Evolutionary conservation across 2,888 invertebrate genomes (phyloP), one percentile per base, ranked within the genome.

Genomic region (Clivina fossor): DNA sequence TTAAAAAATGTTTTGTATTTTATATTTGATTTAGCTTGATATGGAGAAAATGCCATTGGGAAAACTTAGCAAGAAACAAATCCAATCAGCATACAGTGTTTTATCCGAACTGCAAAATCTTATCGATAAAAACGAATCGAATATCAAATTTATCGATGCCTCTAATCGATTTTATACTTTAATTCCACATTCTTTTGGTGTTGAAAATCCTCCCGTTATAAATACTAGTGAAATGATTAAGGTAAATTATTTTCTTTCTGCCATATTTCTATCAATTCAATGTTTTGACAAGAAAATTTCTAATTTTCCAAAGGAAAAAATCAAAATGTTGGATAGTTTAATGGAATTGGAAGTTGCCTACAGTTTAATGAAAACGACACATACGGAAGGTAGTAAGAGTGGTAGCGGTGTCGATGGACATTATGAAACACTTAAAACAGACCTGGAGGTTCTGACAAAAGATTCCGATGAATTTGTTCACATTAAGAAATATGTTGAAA

Each of bases 31-130:
- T 65, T 62, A 82, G 78, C 78, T 99, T 63, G 98, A 99, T 72
- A 83, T 91, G 65, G 93, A 95, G 60, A 97, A 98, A 76, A 97
- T 99, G 98, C 99, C 99, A 0, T 76, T 99, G 5, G 99, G 98
- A 16, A 98, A 98, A 75, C 74, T 99, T 8, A 95, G 95, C 1
- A 86, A 90, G 69, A 85, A 87, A 51, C 94, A 96, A 76, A 86
- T 99, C 54, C 84, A 90, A 67, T 78, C 83, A 26, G 98, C 97
- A 0, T 97, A 89, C 70, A 74, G 75, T 46, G 88, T 96, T 1
- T 76, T 99, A 16, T 81, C 83, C 0, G 86, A 90, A 64, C 69
- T 90, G 9, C 80, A 86, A 62, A 75, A 76, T 7, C 64, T 81
- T 0, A 74, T 88, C 2, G 77, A 82, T 40, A 74, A 74, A 1